phyloP scores from a whole-genome alignment of 2,113 vertebrate genomes.

The Camelus bactrianus region DNA sequence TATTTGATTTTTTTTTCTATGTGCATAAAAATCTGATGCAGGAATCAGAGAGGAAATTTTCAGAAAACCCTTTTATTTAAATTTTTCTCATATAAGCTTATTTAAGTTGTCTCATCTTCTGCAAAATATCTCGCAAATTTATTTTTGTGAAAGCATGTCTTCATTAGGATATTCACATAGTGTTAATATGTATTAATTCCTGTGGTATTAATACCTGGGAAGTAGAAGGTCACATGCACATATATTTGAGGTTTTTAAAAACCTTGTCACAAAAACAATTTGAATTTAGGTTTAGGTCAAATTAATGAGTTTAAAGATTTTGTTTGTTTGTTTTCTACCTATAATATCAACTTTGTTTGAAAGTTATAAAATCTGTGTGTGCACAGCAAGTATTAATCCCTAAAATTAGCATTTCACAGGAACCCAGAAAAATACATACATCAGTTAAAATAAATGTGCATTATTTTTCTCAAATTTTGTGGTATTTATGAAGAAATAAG shows the following conservation, averaged over 20 bases:
- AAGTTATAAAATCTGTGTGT: not conserved
- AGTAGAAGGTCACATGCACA: not conserved
- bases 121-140: not conserved
- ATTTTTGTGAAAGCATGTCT: not conserved
- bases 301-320: not conserved
- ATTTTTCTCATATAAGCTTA: not conserved
- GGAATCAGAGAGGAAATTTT: not conserved
- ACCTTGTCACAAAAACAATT: conserved; percentile 3
- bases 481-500: not conserved
- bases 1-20: not conserved
- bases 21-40: not conserved
- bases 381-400: not conserved
- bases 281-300: not conserved
- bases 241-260: not conserved
- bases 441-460: not conserved
- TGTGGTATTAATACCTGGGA: not conserved
- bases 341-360: not conserved
- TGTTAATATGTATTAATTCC: not conserved
- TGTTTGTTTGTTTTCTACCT: not conserved
- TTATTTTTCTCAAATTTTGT: not conserved
- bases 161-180: not conserved
- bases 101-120: not conserved
- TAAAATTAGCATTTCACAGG: not conserved
- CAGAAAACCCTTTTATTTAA: not conserved
- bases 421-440: not conserved